Evolutionary conservation across 2,113 vertebrate species (phyloP), one percentile per base, ranked within the genome.

Genomic region (Scortum barcoo): DNA sequence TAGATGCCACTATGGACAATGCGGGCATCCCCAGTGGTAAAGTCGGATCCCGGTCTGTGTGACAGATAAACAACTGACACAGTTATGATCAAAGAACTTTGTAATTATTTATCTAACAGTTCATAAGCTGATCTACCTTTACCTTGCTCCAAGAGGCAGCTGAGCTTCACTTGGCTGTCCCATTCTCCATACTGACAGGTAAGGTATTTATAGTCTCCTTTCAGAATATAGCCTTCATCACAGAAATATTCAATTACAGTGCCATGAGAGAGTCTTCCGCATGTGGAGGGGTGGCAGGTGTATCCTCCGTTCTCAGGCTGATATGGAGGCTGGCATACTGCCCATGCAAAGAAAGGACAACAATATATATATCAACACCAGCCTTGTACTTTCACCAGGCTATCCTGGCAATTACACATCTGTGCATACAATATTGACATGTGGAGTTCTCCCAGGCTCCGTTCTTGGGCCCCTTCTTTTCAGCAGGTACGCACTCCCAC

Each of bases 191-290:
- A 96, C 90, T 97, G 96, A 89, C 98, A 99, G 26, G 98, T 99
- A 88, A 98, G 93, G 87, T 98, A 99, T 80, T 98, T 99, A 91
- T 99, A 99, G 50, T 99, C 98, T 26, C 97, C 97, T 83, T 99
- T 99, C 84, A 99, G 92, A 86, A 97, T 93, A 86, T 97, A 99
- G 81, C 98, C 98, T 93, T 99, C 97, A 0, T 96, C 95, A 22
- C 98, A 99, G 44, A 97, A 96, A 90, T 98, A 99, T 83, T 99
- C 98, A 36, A 99, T 97, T 90, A 99, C 98, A 7, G 96, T 99
- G 87, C 96, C 96, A 1, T 97, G 95, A 67, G 95, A 96, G 76
- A 99, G 92, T 83, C 96, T 94, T 88, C 94, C 94, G 90, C 98
- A 99, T 46, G 97, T 96, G 1, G 96, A 95, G 0, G 98, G 98